These are phyloP conservation scores for Cephalopachus bancanus DNA, from an alignment of 2,797 vertebrate genomes.

Conservation along the genomic window DNA sequence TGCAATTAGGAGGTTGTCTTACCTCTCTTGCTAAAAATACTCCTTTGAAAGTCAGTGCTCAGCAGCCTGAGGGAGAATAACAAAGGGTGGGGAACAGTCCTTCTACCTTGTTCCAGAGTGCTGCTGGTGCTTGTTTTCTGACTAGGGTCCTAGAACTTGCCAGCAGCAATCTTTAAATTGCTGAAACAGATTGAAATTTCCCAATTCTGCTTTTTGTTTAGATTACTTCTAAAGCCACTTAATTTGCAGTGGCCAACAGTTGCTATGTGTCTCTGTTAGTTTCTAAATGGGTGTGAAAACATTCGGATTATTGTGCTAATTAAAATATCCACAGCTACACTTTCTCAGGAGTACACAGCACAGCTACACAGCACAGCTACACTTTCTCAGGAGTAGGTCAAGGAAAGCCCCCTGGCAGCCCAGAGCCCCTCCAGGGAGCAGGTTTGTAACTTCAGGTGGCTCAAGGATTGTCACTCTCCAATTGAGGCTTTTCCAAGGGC, in stretches of 20 bases:
- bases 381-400: not conserved
- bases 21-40: slow-evolving; percentile 28
- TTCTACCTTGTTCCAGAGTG: not conserved
- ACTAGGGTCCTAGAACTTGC: not conserved
- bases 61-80: not conserved
- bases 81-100: not conserved
- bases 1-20: not conserved
- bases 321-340: slow-evolving; percentile 55
- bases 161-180: slow-evolving; percentile 1
- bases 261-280: slow-evolving; percentile 33
- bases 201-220: slow-evolving; percentile 24
- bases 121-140: not conserved
- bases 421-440: not conserved
- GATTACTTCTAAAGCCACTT: slow-evolving; percentile 20
- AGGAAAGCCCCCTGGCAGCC: fast-evolving
- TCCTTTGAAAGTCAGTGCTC: not conserved
- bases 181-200: not conserved
- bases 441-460: not conserved
- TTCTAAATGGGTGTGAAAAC: slow-evolving; percentile 56
- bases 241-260: slow-evolving; percentile 53
- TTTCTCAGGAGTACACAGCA: slow-evolving; percentile 5
- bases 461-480: not conserved
- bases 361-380: too few relatives aligned
- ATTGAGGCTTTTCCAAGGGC: not conserved
- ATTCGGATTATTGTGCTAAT: slow-evolving; percentile 43